phyloP scores from a whole-genome alignment of 2,888 invertebrate genomes.

The Tipula helvola region DNA sequence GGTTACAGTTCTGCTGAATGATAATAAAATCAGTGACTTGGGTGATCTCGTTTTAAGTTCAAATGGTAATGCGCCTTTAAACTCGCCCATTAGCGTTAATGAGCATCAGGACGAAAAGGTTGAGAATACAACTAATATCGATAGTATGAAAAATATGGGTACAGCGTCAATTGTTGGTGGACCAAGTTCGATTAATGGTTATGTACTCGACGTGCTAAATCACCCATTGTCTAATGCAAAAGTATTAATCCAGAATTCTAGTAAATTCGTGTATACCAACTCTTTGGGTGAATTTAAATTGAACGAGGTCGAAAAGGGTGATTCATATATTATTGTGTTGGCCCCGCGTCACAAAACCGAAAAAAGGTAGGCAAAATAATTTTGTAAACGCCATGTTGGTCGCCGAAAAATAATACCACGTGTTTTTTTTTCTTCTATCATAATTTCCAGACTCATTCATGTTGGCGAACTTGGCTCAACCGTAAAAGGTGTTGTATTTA shows the following conservation, averaged over 20 bases:
- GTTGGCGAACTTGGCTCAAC: slow-evolving; percentile 30
- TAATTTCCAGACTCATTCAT: slow-evolving; percentile 25
- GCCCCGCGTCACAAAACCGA: slow-evolving; percentile 45
- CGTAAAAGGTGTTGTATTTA: slow-evolving; percentile 51
- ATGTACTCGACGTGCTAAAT: slow-evolving; percentile 45
- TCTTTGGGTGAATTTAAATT: slow-evolving; percentile 27
- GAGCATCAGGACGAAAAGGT: background rate
- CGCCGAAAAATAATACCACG: background rate
- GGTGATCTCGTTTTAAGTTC: slow-evolving; percentile 21
- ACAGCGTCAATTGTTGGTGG: background rate
- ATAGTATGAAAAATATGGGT: background rate
- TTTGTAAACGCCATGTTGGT: background rate
- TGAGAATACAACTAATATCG: background rate
- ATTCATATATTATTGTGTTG: slow-evolving; percentile 41
- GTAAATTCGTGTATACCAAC: slow-evolving; percentile 23
- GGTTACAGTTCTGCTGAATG: slow-evolving; percentile 28
- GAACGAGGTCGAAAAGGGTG: slow-evolving; percentile 27
- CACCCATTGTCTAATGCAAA: slow-evolving; percentile 42
- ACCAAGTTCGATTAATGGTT: slow-evolving; percentile 34
- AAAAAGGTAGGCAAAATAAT: background rate
- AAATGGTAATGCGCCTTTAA: background rate
- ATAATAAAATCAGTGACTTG: slow-evolving; percentile 22
- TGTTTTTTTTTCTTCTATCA: background rate
- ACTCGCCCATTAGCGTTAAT: background rate
- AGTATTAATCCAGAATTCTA: slow-evolving; percentile 37